Evolutionary conservation across 2,113 vertebrate genomes (phyloP).

Genomic region (Hippocampus comes): DNA sequence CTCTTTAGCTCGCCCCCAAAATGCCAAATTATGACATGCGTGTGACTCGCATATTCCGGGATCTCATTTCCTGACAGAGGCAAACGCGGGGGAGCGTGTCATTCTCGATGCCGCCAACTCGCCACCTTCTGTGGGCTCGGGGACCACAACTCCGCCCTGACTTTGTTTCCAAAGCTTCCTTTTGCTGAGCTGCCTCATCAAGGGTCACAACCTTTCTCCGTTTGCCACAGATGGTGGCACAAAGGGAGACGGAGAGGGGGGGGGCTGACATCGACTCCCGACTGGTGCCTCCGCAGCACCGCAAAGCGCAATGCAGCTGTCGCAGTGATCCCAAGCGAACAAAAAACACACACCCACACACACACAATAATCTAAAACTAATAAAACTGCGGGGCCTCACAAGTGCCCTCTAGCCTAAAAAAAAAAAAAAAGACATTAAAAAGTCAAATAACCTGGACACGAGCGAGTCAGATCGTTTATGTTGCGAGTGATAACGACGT

Average conservation of each 20-base stretch:
- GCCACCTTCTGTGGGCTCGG: constrained; percentile 6
- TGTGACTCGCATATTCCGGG: constrained; percentile 30
- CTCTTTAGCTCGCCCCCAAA: constrained; percentile 1
- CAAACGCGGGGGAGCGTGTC: constrained; percentile 18
- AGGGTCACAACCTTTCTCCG: constrained; percentile 43
- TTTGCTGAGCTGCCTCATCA: constrained; percentile 26
- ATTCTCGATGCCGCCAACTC: neutral
- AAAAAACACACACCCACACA: neutral
- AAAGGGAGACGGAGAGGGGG: constrained; percentile 30
- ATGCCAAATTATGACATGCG: neutral
- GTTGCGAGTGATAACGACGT: neutral
- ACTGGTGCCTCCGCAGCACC: constrained; percentile 6
- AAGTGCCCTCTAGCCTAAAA: neutral
- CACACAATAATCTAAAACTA: constrained; percentile 28
- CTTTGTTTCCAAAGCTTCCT: constrained; percentile 36
- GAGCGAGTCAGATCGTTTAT: constrained; percentile 1
- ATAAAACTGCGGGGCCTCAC: constrained; percentile 18
- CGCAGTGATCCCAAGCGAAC: constrained; percentile 4
- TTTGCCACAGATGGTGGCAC: constrained; percentile 64
- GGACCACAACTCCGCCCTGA: constrained; percentile 32
- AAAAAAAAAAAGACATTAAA: constrained; percentile 3
- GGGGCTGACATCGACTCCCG: constrained; percentile 32
- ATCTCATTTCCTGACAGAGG: constrained; percentile 41
- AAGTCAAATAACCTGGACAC: neutral
- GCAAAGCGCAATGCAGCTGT: constrained; percentile 48